phyloP scores from a whole-genome alignment of 2,797 vertebrate species.

The Sternarchorhynchus goeldii region DNA sequence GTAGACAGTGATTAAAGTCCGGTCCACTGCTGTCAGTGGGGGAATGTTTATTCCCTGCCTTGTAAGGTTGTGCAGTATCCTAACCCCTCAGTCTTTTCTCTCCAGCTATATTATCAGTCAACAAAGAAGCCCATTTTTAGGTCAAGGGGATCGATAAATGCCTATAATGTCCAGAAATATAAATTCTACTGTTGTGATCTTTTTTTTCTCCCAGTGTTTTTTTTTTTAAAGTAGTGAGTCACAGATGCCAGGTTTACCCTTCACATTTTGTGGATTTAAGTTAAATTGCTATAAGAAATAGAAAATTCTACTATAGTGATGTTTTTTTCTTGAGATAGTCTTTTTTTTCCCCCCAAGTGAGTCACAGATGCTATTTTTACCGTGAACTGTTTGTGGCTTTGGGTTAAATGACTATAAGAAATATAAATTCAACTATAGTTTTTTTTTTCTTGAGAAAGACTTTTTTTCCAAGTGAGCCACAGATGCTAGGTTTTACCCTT shows the following conservation, averaged over 20 bases:
- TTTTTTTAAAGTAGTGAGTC: too few relatives aligned
- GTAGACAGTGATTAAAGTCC: too few relatives aligned
- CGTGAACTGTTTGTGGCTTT: too few relatives aligned
- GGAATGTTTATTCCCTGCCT: constrained; percentile 26
- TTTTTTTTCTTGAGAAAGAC: constrained; percentile 3
- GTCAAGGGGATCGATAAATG: constrained; percentile 31
- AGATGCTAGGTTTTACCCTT: constrained; percentile 14
- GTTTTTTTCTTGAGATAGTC: too few relatives aligned
- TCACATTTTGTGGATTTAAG: too few relatives aligned
- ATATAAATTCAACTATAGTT: constrained; percentile 24
- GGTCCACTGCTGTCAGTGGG: background rate
- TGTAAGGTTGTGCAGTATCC: constrained; percentile 60
- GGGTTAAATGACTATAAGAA: constrained; percentile 31
- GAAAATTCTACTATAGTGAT: too few relatives aligned
- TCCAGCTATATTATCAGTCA: background rate
- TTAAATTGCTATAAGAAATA: too few relatives aligned
- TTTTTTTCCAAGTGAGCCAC: constrained; percentile 18
- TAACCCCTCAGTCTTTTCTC: constrained; percentile 9
- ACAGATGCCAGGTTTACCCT: too few relatives aligned
- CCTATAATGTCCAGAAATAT: constrained; percentile 28
- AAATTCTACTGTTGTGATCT: constrained; percentile 15
- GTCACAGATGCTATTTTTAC: too few relatives aligned
- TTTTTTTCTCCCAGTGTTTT: background rate
- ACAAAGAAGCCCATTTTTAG: constrained; percentile 18
- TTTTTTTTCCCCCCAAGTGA: too few relatives aligned